Conservation (phyloP, 2,113 vertebrate genomes). For the Typhlomys cinereus region DNA sequence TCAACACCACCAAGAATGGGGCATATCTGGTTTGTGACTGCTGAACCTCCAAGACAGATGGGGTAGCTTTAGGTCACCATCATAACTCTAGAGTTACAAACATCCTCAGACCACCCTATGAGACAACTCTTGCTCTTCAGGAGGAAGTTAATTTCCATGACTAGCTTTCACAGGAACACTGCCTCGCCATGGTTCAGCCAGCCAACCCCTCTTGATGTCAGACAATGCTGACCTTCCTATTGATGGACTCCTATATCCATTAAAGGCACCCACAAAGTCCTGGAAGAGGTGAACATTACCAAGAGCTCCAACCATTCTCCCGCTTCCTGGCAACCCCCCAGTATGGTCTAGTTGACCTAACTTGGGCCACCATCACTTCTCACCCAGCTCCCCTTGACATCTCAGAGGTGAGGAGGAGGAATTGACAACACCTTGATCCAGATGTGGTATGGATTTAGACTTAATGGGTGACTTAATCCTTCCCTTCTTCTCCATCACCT, state of each 20-base stretch:
- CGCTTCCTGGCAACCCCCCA: not conserved
- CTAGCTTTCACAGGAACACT: not conserved
- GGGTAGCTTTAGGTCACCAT: not conserved
- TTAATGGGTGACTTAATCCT: not conserved
- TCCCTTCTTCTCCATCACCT: not conserved
- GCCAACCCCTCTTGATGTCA: not conserved
- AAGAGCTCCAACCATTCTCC: not conserved
- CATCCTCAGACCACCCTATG: not conserved
- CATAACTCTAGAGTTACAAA: not conserved
- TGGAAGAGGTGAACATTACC: not conserved
- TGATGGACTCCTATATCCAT: not conserved
- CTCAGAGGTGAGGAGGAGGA: not conserved
- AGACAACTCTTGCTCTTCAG: not conserved
- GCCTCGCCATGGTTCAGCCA: not conserved
- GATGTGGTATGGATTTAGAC: not conserved
- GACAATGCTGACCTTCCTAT: not conserved
- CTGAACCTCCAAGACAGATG: not conserved
- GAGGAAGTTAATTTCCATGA: not conserved
- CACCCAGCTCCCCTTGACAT: not conserved
- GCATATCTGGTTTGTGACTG: not conserved
- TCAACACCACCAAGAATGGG: not conserved
- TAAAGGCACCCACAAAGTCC: not conserved
- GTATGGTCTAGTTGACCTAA: not conserved
- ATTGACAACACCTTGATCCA: not conserved
- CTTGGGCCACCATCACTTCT: rapidly evolving